phyloP scores from a whole-genome alignment of 2,888 invertebrate genomes.

The Protonemura montana region DNA sequence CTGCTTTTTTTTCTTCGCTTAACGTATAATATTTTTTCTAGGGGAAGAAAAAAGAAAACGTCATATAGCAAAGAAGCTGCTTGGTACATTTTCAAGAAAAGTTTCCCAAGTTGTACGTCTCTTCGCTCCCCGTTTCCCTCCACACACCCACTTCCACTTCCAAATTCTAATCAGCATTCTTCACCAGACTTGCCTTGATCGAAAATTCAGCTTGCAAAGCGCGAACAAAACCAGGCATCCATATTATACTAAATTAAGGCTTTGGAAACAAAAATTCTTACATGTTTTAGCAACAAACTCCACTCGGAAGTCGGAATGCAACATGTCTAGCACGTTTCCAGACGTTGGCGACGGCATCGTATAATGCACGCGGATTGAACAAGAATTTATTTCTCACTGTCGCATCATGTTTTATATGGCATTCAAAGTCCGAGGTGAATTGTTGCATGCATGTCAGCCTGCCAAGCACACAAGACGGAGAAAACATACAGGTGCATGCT shows the following conservation, averaged over 20 bases:
- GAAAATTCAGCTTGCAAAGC: slow-evolving; percentile 46
- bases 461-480: too few relatives aligned
- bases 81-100: slow-evolving; percentile 29
- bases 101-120: slow-evolving; percentile 56
- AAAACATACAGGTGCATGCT: too few relatives aligned
- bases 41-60: not conserved
- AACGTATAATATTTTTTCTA: slow-evolving; percentile 15
- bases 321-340: not conserved
- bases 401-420: not conserved
- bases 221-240: slow-evolving; percentile 28
- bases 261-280: slow-evolving; percentile 44
- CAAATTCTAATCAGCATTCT: slow-evolving; percentile 49
- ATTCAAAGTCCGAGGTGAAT: not conserved
- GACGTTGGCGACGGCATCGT: not conserved
- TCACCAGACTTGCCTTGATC: slow-evolving; percentile 47
- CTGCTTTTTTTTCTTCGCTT: slow-evolving; percentile 22
- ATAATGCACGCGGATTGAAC: not conserved
- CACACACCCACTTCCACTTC: slow-evolving; percentile 40
- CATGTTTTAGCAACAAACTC: slow-evolving; percentile 41
- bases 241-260: slow-evolving; percentile 48
- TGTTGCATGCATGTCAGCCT: too few relatives aligned
- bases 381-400: not conserved
- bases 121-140: slow-evolving; percentile 50
- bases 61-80: slow-evolving; percentile 20
- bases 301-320: not conserved